Evolutionary conservation across 2,797 vertebrate species (phyloP).

Genomic region (Agapornis canus): DNA sequence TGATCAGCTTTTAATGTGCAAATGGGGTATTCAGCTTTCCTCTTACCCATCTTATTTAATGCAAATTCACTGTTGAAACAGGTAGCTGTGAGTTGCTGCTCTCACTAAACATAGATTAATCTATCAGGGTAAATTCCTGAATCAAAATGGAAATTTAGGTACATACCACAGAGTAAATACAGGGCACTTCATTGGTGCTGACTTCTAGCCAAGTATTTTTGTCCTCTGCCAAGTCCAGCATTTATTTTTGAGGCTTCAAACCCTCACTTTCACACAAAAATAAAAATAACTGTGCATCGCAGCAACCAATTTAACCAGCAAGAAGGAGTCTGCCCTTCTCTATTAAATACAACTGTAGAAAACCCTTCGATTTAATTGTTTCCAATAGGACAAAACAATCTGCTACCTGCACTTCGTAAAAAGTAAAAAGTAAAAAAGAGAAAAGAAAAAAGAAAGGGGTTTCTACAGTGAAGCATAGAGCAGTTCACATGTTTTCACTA

Average conservation of each 20-base stretch:
- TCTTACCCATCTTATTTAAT: slow-evolving; percentile 50
- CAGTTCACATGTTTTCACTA: slow-evolving; percentile 6
- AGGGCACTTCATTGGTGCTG: neutral
- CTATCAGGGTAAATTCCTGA: neutral
- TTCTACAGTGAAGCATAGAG: neutral
- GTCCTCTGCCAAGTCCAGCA: neutral
- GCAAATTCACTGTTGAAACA: slow-evolving; percentile 52
- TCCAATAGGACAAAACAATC: slow-evolving; percentile 21
- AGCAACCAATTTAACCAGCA: neutral
- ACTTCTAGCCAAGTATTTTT: neutral
- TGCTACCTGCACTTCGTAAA: neutral
- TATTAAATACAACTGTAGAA: slow-evolving; percentile 31
- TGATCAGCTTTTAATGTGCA: slow-evolving; percentile 73
- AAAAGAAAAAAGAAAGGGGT: neutral
- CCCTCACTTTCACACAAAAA: neutral
- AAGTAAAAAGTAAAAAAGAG: neutral
- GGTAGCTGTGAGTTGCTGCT: slow-evolving; percentile 30
- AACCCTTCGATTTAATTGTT: slow-evolving; percentile 14
- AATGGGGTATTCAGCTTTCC: slow-evolving; percentile 54
- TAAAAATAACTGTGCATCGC: neutral
- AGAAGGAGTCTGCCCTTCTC: neutral
- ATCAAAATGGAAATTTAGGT: slow-evolving; percentile 6
- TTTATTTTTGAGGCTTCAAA: slow-evolving; percentile 43
- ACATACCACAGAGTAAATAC: neutral
- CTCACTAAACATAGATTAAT: neutral